phyloP scores from a whole-genome alignment of 2,797 vertebrate species.

The Poeciliopsis turneri region DNA sequence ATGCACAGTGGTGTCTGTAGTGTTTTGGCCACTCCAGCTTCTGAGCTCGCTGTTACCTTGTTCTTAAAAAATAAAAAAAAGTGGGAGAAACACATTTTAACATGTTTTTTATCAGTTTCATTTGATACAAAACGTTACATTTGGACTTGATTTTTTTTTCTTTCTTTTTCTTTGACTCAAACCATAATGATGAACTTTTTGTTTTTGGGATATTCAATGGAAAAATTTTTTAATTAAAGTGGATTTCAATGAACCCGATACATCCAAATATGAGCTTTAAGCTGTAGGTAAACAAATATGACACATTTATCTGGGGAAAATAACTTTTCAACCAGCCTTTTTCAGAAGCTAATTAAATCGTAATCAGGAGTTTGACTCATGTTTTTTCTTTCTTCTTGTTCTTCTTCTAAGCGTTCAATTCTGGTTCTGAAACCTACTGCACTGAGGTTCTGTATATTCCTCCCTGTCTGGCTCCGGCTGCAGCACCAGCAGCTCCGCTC shows the following conservation, averaged over 20 bases:
- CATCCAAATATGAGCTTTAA: neutral
- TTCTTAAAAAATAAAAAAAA: no score
- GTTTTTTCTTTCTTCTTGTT: neutral
- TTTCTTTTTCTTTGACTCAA: no score
- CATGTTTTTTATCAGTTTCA: no score
- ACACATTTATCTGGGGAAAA: neutral
- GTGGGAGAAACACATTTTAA: no score
- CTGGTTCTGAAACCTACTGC: constrained; percentile 13
- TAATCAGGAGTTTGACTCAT: neutral
- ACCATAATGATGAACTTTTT: neutral
- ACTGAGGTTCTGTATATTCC: constrained; percentile 3
- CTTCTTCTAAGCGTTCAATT: neutral
- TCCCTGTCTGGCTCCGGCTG: constrained; percentile 25
- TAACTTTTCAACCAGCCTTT: constrained; percentile 6
- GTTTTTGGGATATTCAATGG: neutral
- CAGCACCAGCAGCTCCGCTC: constrained; percentile 18
- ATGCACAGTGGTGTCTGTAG: no score
- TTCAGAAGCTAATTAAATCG: constrained; percentile 34
- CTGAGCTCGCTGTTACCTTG: no score
- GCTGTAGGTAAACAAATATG: neutral
- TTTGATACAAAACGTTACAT: no score
- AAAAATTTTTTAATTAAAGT: neutral
- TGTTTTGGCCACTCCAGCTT: no score
- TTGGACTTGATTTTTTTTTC: no score
- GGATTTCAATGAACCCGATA: neutral